Percentiles rank a stretch among this genome's conserved stretches.
Conservation (phyloP, 2,113 vertebrate species). For the Apodemus speciosus region DNA sequence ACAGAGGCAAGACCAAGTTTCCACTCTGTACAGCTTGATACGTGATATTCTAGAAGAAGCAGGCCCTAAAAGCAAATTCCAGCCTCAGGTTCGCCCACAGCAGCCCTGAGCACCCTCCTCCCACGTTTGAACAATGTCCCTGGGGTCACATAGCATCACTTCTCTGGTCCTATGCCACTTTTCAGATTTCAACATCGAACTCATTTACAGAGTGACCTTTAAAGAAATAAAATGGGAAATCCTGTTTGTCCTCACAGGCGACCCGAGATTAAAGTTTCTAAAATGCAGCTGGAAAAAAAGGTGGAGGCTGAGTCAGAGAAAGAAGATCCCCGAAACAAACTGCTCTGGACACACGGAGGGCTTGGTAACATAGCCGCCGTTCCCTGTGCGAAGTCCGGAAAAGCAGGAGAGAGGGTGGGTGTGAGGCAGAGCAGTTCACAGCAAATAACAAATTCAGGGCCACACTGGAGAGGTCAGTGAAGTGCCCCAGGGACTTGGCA, state of each 20-base stretch:
- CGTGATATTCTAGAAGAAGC: background rate
- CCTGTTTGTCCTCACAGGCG: constrained; percentile 27
- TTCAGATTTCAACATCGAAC: constrained; percentile 15
- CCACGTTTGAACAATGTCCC: background rate
- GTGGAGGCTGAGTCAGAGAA: background rate
- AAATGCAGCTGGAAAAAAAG: constrained; percentile 41
- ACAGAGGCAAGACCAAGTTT: background rate
- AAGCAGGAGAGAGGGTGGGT: background rate
- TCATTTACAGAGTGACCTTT: constrained; percentile 51
- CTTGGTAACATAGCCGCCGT: background rate
- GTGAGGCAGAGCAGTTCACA: background rate
- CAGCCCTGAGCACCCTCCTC: background rate
- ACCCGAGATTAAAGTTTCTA: constrained; percentile 46
- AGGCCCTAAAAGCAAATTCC: background rate
- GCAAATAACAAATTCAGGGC: background rate
- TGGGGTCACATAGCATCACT: background rate
- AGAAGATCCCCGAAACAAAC: background rate
- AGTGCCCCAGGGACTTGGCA: background rate
- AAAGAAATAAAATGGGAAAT: constrained; percentile 9
- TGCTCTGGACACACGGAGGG: background rate
- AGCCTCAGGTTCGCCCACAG: background rate
- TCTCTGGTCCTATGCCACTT: background rate
- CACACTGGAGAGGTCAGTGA: background rate
- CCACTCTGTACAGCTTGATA: no score
- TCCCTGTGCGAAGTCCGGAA: background rate